Conservation (phyloP, 2,888 invertebrate species). For the Ctenicera cuprea region DNA sequence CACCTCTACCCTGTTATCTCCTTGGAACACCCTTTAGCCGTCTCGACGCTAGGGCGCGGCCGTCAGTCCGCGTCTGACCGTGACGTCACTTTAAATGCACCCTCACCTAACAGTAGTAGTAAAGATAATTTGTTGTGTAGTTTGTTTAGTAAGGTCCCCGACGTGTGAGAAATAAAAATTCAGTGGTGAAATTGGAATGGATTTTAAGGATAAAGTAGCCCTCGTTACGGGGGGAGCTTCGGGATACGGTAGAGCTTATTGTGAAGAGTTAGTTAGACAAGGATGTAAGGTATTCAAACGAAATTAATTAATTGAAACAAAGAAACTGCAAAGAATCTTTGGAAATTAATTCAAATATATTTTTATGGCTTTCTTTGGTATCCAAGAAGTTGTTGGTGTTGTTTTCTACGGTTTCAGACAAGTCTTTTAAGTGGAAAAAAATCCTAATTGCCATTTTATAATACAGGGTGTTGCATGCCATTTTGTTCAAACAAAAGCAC, state of each 20-base stretch:
- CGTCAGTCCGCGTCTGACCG: slow-evolving; percentile 46
- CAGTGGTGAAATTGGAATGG: slow-evolving; percentile 73
- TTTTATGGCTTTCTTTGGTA: no score
- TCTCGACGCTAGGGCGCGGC: slow-evolving; percentile 62
- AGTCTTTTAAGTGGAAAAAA: neutral
- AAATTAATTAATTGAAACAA: neutral
- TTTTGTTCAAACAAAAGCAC: no score
- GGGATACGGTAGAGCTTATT: slow-evolving; percentile 84
- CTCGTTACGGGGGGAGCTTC: slow-evolving; percentile 84
- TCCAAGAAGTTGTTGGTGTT: neutral
- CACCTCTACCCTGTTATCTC: no score
- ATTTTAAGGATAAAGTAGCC: slow-evolving; percentile 84
- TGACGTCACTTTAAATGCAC: slow-evolving; percentile 47
- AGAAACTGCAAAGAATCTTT: neutral
- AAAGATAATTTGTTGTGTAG: slow-evolving; percentile 30
- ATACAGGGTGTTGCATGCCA: no score
- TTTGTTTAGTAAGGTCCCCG: slow-evolving; percentile 32
- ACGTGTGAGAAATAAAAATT: neutral
- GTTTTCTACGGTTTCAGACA: no score
- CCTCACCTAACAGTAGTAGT: slow-evolving; percentile 33
- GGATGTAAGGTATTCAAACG: slow-evolving; percentile 80
- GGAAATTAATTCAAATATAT: no score
- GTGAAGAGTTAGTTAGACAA: slow-evolving; percentile 82
- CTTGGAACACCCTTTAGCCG: slow-evolving; percentile 54
- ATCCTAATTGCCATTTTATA: no score